These are phyloP conservation scores for Ormyrus pomaceus DNA, from an alignment of 2,888 invertebrate genomes.

Conservation along the genomic window DNA sequence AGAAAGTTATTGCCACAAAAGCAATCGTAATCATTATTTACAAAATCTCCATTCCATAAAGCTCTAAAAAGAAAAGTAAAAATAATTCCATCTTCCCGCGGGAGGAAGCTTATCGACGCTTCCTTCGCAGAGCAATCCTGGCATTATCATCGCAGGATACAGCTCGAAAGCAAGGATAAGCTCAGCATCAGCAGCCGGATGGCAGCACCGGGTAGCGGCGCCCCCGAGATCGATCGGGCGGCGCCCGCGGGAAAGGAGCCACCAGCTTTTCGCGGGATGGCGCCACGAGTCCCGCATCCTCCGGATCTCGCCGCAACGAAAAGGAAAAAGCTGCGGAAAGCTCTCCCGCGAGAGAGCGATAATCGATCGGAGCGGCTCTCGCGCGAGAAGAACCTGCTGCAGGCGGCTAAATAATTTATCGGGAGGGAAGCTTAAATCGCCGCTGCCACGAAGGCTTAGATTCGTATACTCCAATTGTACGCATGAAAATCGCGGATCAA, in stretches of 20 bases:
- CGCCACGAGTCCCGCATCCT: constrained; percentile 25
- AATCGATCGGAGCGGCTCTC: too few species aligned
- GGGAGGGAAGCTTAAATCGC: too few species aligned
- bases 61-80: neutral
- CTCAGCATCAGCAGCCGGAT: neutral
- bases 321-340: too few species aligned
- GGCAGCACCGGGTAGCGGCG: constrained; percentile 10
- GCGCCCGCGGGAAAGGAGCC: too few species aligned
- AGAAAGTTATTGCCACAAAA: neutral
- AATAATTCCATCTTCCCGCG: neutral
- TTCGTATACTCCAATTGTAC: neutral
- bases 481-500: neutral
- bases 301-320: too few species aligned
- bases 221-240: constrained; percentile 19
- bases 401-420: too few species aligned
- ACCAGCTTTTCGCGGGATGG: constrained; percentile 25
- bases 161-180: too few species aligned
- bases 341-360: too few species aligned
- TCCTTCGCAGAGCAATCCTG: constrained; percentile 14
- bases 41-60: neutral
- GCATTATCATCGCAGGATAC: constrained; percentile 19
- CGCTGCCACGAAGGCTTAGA: neutral
- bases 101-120: constrained; percentile 8
- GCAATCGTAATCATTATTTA: neutral
- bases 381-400: too few species aligned